Percentiles rank a stretch among this genome's conserved stretches.
Evolutionary conservation across 1,140 invertebrate genomes (phyloP).

Genomic region (Camponotus pennsylvanicus): DNA sequence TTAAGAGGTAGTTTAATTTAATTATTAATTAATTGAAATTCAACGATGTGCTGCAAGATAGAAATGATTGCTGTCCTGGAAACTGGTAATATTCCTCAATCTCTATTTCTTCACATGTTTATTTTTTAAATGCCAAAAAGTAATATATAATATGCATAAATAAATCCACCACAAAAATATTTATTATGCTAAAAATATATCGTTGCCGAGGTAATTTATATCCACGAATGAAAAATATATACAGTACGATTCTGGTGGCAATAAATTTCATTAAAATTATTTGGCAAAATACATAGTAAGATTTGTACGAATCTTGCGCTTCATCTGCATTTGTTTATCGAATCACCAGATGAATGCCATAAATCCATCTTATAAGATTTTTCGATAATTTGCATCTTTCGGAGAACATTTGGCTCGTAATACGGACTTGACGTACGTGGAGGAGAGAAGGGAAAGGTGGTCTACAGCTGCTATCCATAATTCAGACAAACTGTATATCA

Average conservation of each 20-base stretch:
- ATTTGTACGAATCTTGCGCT: slow-evolving; percentile 27
- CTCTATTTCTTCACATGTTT: neutral
- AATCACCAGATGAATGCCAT: neutral
- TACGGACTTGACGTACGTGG: neutral
- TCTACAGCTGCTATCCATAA: slow-evolving; percentile 56
- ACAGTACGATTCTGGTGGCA: too few relatives aligned
- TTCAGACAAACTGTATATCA: slow-evolving; percentile 5
- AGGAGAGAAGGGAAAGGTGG: neutral
- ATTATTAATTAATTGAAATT: slow-evolving; percentile 37
- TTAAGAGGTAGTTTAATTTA: slow-evolving; percentile 32
- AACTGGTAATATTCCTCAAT: neutral
- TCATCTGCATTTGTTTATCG: slow-evolving; percentile 41
- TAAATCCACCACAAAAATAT: neutral
- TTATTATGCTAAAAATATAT: slow-evolving; percentile 1
- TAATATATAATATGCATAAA: neutral
- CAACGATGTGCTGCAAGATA: neutral
- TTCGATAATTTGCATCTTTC: slow-evolving; percentile 32
- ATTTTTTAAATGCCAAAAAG: slow-evolving; percentile 8
- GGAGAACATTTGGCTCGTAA: slow-evolving; percentile 39
- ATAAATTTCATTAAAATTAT: slow-evolving; percentile 28
- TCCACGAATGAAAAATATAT: neutral
- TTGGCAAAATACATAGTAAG: slow-evolving; percentile 33
- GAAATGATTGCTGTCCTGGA: neutral
- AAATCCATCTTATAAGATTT: slow-evolving; percentile 35
- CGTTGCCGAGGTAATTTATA: neutral